phyloP scores from a whole-genome alignment of 2,797 vertebrate genomes.

The Acrossocheilus fasciatus region DNA sequence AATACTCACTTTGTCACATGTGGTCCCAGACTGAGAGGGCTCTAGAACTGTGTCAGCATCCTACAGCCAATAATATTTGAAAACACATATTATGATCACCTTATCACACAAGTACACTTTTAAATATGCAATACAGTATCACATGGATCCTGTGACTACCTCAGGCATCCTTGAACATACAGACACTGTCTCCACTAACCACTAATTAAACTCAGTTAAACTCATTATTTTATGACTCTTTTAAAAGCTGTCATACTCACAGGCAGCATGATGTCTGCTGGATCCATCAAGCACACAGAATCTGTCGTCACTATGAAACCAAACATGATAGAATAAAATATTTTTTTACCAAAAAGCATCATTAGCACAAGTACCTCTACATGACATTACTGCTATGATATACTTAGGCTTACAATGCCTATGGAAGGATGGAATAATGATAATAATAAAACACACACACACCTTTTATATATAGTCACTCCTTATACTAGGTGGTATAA shows the following conservation, averaged over 20 bases:
- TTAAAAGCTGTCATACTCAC: background rate
- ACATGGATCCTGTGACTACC: background rate
- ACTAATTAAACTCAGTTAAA: background rate
- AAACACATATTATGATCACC: no score
- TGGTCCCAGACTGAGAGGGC: background rate
- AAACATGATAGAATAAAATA: background rate
- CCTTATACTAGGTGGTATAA: background rate
- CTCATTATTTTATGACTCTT: background rate
- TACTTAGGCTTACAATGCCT: background rate
- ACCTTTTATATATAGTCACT: background rate
- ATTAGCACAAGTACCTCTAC: background rate
- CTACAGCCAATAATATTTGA: no score
- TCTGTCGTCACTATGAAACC: background rate
- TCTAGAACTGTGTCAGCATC: background rate
- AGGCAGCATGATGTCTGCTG: slow-evolving; percentile 9
- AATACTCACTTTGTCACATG: background rate
- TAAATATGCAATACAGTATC: background rate
- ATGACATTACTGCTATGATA: no score
- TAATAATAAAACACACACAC: background rate
- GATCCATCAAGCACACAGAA: background rate
- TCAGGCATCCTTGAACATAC: background rate
- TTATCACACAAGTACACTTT: background rate
- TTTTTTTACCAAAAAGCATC: background rate
- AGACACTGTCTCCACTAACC: background rate
- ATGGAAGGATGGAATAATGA: background rate